Percentiles rank a stretch among this genome's conserved stretches.
These are phyloP conservation scores for Xestia rhomboidea DNA, from an alignment of 2,888 invertebrate genomes.

Conservation along the genomic window DNA sequence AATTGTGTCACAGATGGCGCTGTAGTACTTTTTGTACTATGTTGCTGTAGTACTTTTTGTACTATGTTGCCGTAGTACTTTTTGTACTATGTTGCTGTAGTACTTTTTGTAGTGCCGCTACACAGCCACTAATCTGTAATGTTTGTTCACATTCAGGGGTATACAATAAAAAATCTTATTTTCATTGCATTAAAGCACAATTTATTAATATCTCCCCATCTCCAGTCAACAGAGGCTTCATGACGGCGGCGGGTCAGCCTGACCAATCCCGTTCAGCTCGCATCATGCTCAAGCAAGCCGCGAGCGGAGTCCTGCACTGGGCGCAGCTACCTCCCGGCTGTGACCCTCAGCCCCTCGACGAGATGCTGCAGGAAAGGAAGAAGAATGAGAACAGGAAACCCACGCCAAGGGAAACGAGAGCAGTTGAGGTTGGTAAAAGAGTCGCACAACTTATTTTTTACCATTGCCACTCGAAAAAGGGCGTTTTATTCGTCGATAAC, in stretches of 20 bases:
- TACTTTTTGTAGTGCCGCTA: too few species aligned
- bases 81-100: too few species aligned
- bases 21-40: too few species aligned
- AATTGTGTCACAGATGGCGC: too few species aligned
- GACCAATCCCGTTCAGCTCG: conserved; percentile 98
- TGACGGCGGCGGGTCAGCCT: conserved; percentile 98
- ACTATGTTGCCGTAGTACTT: too few species aligned
- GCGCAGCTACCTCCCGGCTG: conserved; percentile 95
- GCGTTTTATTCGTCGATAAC: too few species aligned
- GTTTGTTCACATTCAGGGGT: not conserved
- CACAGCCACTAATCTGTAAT: not conserved
- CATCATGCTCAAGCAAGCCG: conserved; percentile 97
- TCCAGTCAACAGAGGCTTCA: conserved; percentile 97
- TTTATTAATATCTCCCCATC: not conserved
- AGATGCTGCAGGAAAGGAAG: conserved; percentile 80
- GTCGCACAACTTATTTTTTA: too few species aligned
- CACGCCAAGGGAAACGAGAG: conserved; percentile 83
- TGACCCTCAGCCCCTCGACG: conserved; percentile 90
- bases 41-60: too few species aligned
- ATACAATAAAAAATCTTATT: not conserved
- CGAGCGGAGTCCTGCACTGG: conserved; percentile 96
- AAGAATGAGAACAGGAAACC: conserved; percentile 76
- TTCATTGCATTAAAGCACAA: too few species aligned
- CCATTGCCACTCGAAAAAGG: too few species aligned
- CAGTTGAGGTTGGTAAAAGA: conserved; percentile 79